These are phyloP conservation scores for Chaetorhynchus papuensis DNA, from an alignment of 2,113 vertebrate genomes.

Conservation along the genomic window DNA sequence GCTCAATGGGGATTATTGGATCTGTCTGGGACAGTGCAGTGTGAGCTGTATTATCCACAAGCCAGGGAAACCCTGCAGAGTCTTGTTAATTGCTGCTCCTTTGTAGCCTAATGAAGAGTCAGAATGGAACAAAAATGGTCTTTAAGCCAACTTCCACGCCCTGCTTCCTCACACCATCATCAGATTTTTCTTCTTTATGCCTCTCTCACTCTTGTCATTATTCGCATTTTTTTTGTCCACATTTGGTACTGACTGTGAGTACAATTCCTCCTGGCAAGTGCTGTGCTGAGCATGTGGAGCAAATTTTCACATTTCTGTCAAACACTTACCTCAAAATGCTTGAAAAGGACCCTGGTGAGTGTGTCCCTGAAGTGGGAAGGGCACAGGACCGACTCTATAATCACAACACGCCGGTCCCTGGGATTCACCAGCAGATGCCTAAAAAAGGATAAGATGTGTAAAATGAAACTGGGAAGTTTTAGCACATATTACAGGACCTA, in stretches of 20 bases:
- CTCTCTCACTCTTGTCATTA: not conserved
- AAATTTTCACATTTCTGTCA: not conserved
- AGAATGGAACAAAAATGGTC: not conserved
- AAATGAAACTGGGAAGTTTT: not conserved
- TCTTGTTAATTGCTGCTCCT: not conserved
- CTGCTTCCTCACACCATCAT: not conserved
- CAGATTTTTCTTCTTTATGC: not conserved
- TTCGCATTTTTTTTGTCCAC: not conserved
- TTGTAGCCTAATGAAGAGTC: not conserved
- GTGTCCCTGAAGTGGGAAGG: constrained; percentile 97
- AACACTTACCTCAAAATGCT: constrained; percentile 90
- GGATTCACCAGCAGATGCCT: constrained; percentile 97
- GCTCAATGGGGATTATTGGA: not conserved
- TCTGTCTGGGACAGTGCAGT: not conserved
- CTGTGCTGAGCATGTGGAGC: accelerated
- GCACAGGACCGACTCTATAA: constrained; percentile 94
- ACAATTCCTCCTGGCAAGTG: not conserved
- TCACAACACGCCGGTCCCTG: constrained; percentile 92
- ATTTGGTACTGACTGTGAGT: not conserved
- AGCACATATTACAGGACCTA: accelerated
- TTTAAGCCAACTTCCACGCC: not conserved
- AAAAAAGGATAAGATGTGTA: not conserved
- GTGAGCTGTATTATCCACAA: not conserved
- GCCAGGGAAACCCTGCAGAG: not conserved
- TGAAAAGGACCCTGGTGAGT: constrained; percentile 93